Evolutionary conservation across 2,888 invertebrate species (phyloP).

Genomic region (Pristionchus entomophagus): DNA sequence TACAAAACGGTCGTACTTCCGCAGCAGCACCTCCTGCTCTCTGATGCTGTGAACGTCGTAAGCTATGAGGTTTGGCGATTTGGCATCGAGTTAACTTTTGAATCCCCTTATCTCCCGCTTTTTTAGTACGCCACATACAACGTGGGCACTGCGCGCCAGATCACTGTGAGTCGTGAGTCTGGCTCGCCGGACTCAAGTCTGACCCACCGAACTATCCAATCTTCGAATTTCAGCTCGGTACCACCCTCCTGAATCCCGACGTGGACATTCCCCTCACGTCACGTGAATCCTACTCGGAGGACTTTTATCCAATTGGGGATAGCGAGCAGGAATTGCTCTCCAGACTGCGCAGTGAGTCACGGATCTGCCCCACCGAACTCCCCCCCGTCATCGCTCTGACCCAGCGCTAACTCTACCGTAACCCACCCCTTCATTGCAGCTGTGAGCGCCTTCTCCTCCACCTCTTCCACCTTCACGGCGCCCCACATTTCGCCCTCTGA

Average conservation of each 20-base stretch:
- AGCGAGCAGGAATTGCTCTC: neutral
- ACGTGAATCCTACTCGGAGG: slow-evolving; percentile 26
- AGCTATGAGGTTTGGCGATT: neutral
- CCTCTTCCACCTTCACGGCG: neutral
- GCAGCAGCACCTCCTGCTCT: slow-evolving; percentile 26
- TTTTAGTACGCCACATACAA: neutral
- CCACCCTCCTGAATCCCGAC: neutral
- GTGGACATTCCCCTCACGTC: slow-evolving; percentile 20
- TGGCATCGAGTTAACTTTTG: neutral
- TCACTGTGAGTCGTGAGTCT: neutral
- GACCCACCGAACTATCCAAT: neutral
- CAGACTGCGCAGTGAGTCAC: neutral
- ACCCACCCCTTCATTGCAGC: neutral
- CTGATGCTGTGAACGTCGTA: neutral
- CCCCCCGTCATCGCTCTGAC: neutral
- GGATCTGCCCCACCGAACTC: too few species aligned
- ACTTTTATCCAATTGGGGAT: neutral
- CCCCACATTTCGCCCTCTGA: neutral
- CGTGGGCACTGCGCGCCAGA: slow-evolving; percentile 11
- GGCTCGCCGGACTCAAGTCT: neutral
- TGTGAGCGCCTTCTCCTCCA: too few species aligned
- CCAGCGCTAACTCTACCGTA: slow-evolving; percentile 15
- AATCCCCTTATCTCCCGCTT: neutral
- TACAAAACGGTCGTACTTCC: slow-evolving; percentile 4
- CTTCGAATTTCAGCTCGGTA: neutral